Evolutionary conservation across 2,797 vertebrate genomes (phyloP).

Genomic region (Botia kubotai): DNA sequence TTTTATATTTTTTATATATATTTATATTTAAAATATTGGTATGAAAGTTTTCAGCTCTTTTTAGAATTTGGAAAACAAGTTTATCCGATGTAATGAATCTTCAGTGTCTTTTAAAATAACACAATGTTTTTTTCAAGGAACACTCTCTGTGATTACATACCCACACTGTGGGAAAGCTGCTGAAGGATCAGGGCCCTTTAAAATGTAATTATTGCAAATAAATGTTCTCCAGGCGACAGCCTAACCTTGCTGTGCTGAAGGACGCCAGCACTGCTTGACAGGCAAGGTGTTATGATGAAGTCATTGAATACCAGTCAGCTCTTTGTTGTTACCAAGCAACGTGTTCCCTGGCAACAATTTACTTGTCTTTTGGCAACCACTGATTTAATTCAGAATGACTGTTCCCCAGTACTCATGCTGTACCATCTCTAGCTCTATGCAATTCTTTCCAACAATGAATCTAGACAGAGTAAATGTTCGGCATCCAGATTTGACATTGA

Average conservation of each 20-base stretch:
- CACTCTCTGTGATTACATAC: not conserved
- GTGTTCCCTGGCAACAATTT: constrained; percentile 46
- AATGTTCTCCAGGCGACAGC: constrained; percentile 14
- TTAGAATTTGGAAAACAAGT: constrained; percentile 2
- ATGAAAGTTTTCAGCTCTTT: not conserved
- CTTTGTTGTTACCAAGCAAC: constrained; percentile 53
- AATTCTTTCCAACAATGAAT: constrained; percentile 1
- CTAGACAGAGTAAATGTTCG: constrained; percentile 7
- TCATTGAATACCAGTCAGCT: constrained; percentile 36
- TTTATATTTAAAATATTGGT: not conserved
- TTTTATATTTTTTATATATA: too few relatives aligned
- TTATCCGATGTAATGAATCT: not conserved
- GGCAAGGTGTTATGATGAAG: constrained; percentile 43
- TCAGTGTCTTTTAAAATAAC: not conserved
- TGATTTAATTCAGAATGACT: constrained; percentile 47
- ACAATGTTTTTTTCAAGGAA: not conserved
- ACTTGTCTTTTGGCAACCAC: constrained; percentile 43
- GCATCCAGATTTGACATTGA: constrained; percentile 28
- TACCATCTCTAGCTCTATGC: constrained; percentile 9
- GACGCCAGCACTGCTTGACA: constrained; percentile 7
- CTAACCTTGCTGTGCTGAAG: constrained; percentile 32
- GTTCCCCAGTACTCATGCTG: constrained; percentile 18
- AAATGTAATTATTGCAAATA: constrained; percentile 5
- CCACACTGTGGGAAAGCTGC: not conserved
- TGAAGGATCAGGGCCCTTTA: not conserved